Base-by-base conservation (phyloP, 2,888 invertebrate genomes). In the Smittia aterrima region DNA sequence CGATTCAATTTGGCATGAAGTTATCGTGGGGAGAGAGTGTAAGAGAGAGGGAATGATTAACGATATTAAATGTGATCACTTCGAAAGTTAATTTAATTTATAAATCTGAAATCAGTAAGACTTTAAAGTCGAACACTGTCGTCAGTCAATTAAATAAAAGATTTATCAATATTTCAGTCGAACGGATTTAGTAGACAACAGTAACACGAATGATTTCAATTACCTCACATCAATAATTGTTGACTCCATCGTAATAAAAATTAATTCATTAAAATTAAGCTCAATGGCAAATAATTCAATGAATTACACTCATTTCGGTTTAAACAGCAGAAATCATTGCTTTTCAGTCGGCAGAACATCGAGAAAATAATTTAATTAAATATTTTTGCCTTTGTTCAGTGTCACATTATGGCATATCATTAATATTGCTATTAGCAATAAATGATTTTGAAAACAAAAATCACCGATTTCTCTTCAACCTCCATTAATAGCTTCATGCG, bases 291-390 rank as follows among this genome's bases (percentile, higher is more conserved):
- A 47, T 58, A 58, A 58, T 58, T 58, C 6, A 58, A 58, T 58
- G 58, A 58, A 58, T 58, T 58, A 58, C 58, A 58, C 3, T 58
- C 11, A 22, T 58, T 22, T 16, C 47, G n/a, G 47, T 47, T 47
- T 47, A 47, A 58, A 24, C 24, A 58, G 58, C 58, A 58, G 16
- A 58, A 58, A 16, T 58, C 24, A 58, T 58, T 58, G 58, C 24
- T 2, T n/a, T 38, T 13, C 47, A 47, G 47, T 47, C 11, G 47
- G n/a, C 47, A n/a, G 13, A 58, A 6, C 58, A 58, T 58, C 20
- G 58, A 3, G 24, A 22, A 58, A n/a, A 22, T 22, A 58, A 58
- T 58, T 58, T 58, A 58, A 58, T 58, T 58, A 22, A 58, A 58
- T 22, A 58, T n/a, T 58, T 58, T 58, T 22, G 9, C 24, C 11